A percentile compares a stretch with the other conserved stretches of the same genome.
phyloP scores from a whole-genome alignment of 2,888 invertebrate genomes.

The Gasteruption jaculator region DNA sequence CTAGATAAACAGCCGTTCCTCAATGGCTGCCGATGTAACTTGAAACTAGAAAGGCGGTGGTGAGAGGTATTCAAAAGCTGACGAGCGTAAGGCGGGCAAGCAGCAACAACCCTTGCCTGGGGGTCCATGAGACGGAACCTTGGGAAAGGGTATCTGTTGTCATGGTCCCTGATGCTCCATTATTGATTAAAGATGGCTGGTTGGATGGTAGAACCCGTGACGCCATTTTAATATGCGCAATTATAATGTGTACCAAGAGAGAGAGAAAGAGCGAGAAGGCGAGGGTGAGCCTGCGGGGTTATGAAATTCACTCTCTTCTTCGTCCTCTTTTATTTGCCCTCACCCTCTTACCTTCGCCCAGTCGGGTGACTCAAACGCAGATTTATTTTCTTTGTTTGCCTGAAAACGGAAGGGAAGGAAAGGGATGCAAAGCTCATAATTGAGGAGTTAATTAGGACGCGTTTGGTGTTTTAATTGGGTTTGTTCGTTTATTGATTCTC shows the following conservation, averaged over 20 bases:
- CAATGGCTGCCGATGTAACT: conserved; percentile 22
- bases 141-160: conserved; percentile 49
- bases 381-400: conserved; percentile 42
- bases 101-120: conserved; percentile 40
- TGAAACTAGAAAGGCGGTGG: conserved; percentile 18
- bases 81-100: conserved; percentile 30
- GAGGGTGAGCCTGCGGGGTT: conserved; percentile 5
- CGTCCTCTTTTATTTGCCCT: conserved; percentile 10
- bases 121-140: conserved; percentile 39
- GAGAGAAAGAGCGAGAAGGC: conserved; percentile 10
- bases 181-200: conserved; percentile 53
- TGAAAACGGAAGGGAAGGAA: conserved; percentile 37
- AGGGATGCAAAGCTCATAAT: conserved; percentile 44
- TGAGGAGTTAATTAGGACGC: conserved; percentile 50
- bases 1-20: too few relatives aligned
- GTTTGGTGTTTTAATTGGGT: conserved; percentile 46
- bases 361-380: conserved; percentile 24
- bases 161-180: conserved; percentile 52
- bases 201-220: conserved; percentile 31
- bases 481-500: conserved; percentile 8
- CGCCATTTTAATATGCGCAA: conserved; percentile 52
- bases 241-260: conserved; percentile 47
- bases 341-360: conserved; percentile 10
- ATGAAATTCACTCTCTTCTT: conserved; percentile 1
- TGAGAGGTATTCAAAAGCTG: conserved; percentile 28